phyloP scores from a whole-genome alignment of 2,797 vertebrate genomes.

The Sternotherus odoratus region DNA sequence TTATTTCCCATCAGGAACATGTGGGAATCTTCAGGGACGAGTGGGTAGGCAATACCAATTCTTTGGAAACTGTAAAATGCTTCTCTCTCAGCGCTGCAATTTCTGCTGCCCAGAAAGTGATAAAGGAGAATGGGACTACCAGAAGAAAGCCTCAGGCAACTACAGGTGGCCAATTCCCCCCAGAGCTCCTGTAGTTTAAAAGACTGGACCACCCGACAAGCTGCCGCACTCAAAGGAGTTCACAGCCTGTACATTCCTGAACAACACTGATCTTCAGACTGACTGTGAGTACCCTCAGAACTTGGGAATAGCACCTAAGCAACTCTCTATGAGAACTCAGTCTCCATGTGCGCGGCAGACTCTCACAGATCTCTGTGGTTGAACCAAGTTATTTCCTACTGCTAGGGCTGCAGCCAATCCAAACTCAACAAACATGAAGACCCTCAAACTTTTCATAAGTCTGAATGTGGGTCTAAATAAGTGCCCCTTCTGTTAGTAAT shows the following conservation, averaged over 20 bases:
- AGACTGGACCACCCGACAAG: slow-evolving; percentile 1
- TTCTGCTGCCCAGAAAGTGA: background rate
- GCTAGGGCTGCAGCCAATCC: slow-evolving; percentile 53
- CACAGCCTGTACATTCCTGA: background rate
- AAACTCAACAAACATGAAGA: slow-evolving; percentile 38
- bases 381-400: slow-evolving; percentile 44
- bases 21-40: background rate
- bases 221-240: background rate
- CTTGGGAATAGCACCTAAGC: slow-evolving; percentile 15
- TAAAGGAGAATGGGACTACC: background rate
- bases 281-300: slow-evolving; percentile 5
- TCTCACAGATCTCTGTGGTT: background rate
- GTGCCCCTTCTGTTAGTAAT: slow-evolving; percentile 24
- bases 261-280: background rate
- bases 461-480: slow-evolving; percentile 21
- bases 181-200: background rate
- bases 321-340: slow-evolving; percentile 11
- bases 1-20: background rate
- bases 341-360: slow-evolving; percentile 56
- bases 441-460: background rate
- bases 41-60: background rate
- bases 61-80: slow-evolving; percentile 15
- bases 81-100: background rate
- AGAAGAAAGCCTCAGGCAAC: slow-evolving; percentile 20
- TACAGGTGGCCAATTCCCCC: slow-evolving; percentile 20